Conservation (phyloP, 37 sponge, comb jelly and placozoan genomes). For the Axinella damicornis region DNA sequence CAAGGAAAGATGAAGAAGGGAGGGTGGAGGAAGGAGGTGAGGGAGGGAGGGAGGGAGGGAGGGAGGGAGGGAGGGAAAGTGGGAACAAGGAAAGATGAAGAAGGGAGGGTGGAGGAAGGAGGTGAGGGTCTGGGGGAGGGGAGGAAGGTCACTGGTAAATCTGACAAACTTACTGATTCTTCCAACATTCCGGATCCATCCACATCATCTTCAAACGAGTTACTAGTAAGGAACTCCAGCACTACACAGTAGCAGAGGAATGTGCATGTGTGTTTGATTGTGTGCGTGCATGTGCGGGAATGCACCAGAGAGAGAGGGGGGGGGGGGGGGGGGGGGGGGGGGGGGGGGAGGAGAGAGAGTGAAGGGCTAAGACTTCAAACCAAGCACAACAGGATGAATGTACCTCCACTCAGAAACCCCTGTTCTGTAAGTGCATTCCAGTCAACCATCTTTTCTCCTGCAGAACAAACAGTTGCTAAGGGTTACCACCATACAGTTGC, state of each 20-base stretch:
- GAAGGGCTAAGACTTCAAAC: too few species aligned
- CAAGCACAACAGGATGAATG: too few species aligned
- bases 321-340: too few species aligned
- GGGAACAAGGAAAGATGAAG: background rate
- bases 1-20: too few species aligned
- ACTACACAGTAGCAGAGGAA: too few species aligned
- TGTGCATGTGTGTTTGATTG: too few species aligned
- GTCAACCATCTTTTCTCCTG: slow-evolving; percentile 68
- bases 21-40: too few species aligned
- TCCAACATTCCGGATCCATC: background rate
- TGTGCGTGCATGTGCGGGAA: too few species aligned
- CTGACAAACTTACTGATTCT: background rate
- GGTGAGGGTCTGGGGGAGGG: background rate
- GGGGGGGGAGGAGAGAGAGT: too few species aligned
- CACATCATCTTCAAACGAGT: slow-evolving; percentile 6
- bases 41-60: background rate
- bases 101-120: too few species aligned
- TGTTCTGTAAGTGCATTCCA: slow-evolving; percentile 44
- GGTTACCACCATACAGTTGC: too few species aligned
- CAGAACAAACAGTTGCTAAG: background rate
- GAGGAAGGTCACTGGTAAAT: background rate
- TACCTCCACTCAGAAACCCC: slow-evolving; percentile 37
- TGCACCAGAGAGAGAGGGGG: too few species aligned
- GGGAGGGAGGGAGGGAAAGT: slow-evolving; percentile 16
- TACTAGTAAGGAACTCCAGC: slow-evolving; percentile 11